Percentiles rank a stretch among this genome's conserved stretches.
phyloP scores from a whole-genome alignment of 2,113 vertebrate species.

The Oxyura jamaicensis region DNA sequence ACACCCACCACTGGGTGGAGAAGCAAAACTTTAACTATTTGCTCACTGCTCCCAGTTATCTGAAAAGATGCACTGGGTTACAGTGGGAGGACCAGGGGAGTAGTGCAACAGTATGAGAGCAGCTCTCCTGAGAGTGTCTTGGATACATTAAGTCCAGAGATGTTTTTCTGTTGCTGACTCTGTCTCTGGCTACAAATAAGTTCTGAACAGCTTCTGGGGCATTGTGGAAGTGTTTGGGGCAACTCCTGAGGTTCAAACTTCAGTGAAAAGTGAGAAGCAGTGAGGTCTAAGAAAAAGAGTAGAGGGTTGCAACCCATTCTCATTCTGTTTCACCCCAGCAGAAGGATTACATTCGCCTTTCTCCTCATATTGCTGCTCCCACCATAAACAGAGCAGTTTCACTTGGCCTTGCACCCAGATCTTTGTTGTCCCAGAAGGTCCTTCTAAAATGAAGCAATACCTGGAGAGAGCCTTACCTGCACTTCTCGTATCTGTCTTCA shows the following conservation, averaged over 20 bases:
- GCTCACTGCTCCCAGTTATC: conserved; percentile 56
- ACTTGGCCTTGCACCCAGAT: not conserved
- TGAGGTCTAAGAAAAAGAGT: not conserved
- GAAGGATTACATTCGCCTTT: not conserved
- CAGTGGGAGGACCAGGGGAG: not conserved
- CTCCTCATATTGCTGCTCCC: not conserved
- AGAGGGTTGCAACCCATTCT: not conserved
- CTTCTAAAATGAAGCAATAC: not conserved
- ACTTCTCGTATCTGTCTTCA: not conserved
- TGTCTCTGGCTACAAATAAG: not conserved
- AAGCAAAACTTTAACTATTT: conserved; percentile 71
- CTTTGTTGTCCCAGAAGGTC: not conserved
- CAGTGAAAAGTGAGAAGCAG: not conserved
- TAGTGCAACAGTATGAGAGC: not conserved
- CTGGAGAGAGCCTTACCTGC: conserved; percentile 42
- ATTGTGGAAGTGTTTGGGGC: not conserved
- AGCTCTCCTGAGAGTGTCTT: not conserved
- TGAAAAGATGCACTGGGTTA: conserved; percentile 43
- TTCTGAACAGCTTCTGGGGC: not conserved
- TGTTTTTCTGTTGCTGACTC: not conserved
- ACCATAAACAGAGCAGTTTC: not conserved
- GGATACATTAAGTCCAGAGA: not conserved
- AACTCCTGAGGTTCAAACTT: not conserved
- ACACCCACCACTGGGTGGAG: conserved; percentile 77
- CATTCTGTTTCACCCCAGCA: not conserved